Conservation (phyloP, 2,113 vertebrate species). For the Etheostoma spectabile region DNA sequence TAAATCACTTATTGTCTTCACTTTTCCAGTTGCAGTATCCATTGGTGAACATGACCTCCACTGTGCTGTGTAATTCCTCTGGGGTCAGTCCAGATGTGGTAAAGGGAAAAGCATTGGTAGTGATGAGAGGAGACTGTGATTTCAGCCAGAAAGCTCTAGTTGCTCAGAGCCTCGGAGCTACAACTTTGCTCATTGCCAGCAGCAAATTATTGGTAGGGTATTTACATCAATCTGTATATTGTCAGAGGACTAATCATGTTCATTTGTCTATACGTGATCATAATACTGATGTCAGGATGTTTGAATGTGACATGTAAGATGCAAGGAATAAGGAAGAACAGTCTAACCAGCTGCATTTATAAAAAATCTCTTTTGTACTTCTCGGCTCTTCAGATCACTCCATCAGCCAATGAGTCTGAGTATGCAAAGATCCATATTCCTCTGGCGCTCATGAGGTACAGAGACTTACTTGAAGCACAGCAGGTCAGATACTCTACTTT, state of each 20-base stretch:
- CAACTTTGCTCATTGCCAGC: constrained; percentile 89
- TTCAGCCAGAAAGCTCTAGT: constrained; percentile 88
- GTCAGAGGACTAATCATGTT: not conserved
- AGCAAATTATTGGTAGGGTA: constrained; percentile 83
- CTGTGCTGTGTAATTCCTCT: constrained; percentile 83
- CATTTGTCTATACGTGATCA: not conserved
- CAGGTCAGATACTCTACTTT: constrained; percentile 81
- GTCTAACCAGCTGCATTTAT: not conserved
- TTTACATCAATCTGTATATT: not conserved
- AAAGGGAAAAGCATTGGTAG: constrained; percentile 87
- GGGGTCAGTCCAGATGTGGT: constrained; percentile 77
- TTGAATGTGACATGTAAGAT: not conserved
- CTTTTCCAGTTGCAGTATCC: constrained; percentile 77
- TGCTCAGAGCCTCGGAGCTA: constrained; percentile 86
- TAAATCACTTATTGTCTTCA: constrained; percentile 9
- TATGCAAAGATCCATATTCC: constrained; percentile 87
- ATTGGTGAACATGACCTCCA: constrained; percentile 87
- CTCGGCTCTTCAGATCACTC: constrained; percentile 79
- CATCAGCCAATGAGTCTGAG: constrained; percentile 86
- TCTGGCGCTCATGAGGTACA: constrained; percentile 88
- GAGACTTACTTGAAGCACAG: constrained; percentile 86
- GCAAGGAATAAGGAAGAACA: constrained; percentile 22
- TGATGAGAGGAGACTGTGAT: constrained; percentile 87
- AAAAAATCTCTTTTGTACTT: not conserved
- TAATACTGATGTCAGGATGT: not conserved